These are phyloP conservation scores for Athetis lepigone DNA, from an alignment of 2,888 invertebrate species.

Conservation along the genomic window DNA sequence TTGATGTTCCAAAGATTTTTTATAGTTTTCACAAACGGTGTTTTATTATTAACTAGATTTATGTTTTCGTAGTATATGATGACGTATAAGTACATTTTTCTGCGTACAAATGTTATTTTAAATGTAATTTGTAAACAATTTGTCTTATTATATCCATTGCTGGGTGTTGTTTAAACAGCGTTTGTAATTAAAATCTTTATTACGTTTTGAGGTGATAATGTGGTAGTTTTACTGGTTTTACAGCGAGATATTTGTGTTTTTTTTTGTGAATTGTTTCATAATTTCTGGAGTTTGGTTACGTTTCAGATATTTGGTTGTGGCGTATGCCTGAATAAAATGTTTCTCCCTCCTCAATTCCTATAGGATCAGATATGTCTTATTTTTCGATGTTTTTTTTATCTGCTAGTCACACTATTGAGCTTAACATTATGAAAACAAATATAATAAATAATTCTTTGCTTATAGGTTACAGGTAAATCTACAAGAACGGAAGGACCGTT, in stretches of 20 bases:
- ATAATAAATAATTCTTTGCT: no score
- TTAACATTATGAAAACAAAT: no score
- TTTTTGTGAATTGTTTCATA: conserved; percentile 1
- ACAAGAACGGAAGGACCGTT: no score
- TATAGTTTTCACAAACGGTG: conserved; percentile 35
- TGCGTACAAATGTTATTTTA: conserved; percentile 51
- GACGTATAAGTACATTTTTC: conserved; percentile 44
- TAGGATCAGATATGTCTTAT: no score
- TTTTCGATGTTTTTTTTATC: no score
- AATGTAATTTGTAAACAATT: conserved; percentile 53
- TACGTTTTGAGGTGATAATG: conserved; percentile 46
- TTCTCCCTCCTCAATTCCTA: no score
- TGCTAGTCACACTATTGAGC: no score
- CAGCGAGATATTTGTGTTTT: conserved; percentile 23
- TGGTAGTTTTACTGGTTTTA: conserved; percentile 43
- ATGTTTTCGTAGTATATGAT: conserved; percentile 55
- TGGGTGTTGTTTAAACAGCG: conserved; percentile 30
- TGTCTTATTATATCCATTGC: conserved; percentile 32
- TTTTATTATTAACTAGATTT: conserved; percentile 65
- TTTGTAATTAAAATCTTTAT: conserved; percentile 55
- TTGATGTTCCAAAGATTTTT: conserved; percentile 59
- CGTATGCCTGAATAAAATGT: no score
- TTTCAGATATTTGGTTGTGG: no score
- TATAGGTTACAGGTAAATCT: no score
- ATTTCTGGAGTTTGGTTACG: no score